Evolutionary conservation across 2,888 invertebrate species (phyloP), one percentile per base, ranked within the genome.

Genomic region (Atrina japonica): DNA sequence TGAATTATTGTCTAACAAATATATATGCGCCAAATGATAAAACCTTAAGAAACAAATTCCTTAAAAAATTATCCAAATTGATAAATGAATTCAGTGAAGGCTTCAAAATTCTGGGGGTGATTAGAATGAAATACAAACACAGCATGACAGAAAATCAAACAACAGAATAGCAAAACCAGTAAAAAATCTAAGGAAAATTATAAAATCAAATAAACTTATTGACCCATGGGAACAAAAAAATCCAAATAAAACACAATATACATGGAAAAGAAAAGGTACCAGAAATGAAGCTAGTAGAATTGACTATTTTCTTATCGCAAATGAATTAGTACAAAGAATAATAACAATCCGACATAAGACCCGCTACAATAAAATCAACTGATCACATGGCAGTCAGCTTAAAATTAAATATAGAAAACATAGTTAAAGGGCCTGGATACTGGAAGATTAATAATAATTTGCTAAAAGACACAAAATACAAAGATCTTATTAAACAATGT

Each of bases 361-460:
- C 63, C 18, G 50, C 52, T 16, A 52, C 50, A 2, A 52, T 61
- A 29, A 61, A 61, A n/a, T 11, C 1, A 3, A 63, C 63, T 16
- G 52, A 63, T 23, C 63, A 63, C 40, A 29, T 35, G 21, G 50
- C 40, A 21, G 25, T 50, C 1, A 50, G 30, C 16, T 23, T 52
- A 23, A 52, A 21, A 40, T 23, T 63, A 1, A 40, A 63, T 27
- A 49, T n/a, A 35, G 18, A 21, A 35, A 18, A 6, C 18, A 11
- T 2, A 18, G 25, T 7, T 11, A 63, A 55, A 3, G 59, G 66
- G 14, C 41, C 30, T 14, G 53, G 43, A 16, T 59, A 40, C 18
- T 66, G 40, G 23, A 59, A 66, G 50, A 14, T 60, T 40, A 66
- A 66, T 25, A 52, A 58, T 14, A 43, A 50, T n/a, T 14, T 59